Percentiles rank a stretch among this genome's conserved stretches.
These are phyloP conservation scores for Glossophaga mutica DNA, from an alignment of 2,797 vertebrate genomes.

Conservation along the genomic window DNA sequence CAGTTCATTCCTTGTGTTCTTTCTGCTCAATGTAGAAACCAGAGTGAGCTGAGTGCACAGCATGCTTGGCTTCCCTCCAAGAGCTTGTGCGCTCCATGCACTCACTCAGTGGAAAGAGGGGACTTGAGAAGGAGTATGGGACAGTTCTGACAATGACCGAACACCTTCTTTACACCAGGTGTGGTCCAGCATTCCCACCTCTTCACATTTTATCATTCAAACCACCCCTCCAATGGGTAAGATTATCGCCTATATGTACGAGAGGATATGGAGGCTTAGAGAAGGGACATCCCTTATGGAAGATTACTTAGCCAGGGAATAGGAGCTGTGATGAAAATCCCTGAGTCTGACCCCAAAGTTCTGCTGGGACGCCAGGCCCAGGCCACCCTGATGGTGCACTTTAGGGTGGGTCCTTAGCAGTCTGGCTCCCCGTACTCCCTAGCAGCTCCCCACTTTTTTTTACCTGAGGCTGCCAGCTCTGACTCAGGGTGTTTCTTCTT, in stretches of 20 bases:
- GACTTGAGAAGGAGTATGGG: not conserved
- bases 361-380: not conserved
- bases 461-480: not conserved
- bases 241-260: not conserved
- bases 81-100: not conserved
- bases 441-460: not conserved
- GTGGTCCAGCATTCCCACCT: not conserved
- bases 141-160: not conserved
- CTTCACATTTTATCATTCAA: not conserved
- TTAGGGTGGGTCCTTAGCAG: not conserved
- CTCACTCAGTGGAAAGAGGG: no score
- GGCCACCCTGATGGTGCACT: rapidly evolving
- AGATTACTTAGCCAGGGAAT: not conserved
- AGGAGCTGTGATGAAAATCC: not conserved
- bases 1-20: not conserved
- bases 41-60: not conserved
- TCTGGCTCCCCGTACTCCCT: not conserved
- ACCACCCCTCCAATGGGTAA: not conserved
- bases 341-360: not conserved
- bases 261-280: not conserved
- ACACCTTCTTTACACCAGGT: not conserved
- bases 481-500: not conserved
- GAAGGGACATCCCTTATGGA: not conserved
- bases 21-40: not conserved
- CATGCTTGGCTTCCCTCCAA: not conserved